Base-by-base conservation (phyloP, 2,113 vertebrate species). In the Gnathonemus echidnorhynchus region DNA sequence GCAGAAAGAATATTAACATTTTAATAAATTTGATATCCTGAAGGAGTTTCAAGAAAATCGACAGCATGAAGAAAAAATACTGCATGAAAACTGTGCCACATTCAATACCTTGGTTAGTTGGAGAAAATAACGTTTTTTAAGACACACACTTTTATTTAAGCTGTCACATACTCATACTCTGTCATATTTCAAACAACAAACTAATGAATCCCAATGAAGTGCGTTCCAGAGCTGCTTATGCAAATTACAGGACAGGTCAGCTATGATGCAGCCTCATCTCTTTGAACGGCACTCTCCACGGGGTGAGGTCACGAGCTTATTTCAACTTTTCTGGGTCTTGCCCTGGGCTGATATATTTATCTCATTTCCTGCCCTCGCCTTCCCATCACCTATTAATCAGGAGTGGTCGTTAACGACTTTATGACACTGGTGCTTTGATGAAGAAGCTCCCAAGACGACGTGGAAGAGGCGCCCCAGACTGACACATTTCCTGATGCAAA, bases 281-380 rank as follows among this genome's bases (percentile, higher is more conserved):
- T 66, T 46, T 66, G 87, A 88, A 88, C 21, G 21, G 39, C 39
- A 15, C 3, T 45, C 35, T 45, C 35, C 17, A 24, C 17, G n/a
- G 13, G n/a, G 35, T 2, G 21, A 62, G 56, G 35, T 88, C 53
- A 11, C 21, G 0, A 13, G 50, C 13, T 13, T 42, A 27, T 42
- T 88, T 88, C 7, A 58, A 88, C 87, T 35, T 35, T 45, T 88
- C 35, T 39, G 11, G 27, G 2, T 58, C 13, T 48, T 66, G 87
- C 87, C 56, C 35, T 17, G 39, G 56, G 52, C 52, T 88, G 87
- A 88, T 88, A 24, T 88, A 88, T 88, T 88, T 66, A n/a, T 46
- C 56, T 66, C 3, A 88, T 88, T 88, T 88, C 52, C 87, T 88
- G 87, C 39, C 35, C 53, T 66, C 24, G 35, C 24, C 62, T 62